These are phyloP conservation scores for Xenops minutus DNA, from an alignment of 2,797 vertebrate species.

Conservation along the genomic window DNA sequence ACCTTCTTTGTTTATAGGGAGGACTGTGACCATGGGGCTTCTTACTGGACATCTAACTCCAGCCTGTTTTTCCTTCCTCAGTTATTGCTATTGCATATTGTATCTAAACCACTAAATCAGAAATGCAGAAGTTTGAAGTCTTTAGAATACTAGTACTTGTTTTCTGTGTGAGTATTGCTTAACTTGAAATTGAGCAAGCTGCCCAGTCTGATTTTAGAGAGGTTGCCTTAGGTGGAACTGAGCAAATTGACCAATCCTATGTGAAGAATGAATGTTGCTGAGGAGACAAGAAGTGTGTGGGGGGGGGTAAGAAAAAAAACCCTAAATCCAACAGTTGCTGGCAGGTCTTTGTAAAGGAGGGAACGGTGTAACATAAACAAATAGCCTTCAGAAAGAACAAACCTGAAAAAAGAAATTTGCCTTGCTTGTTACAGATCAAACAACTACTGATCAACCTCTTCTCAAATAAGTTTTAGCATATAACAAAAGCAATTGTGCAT, in stretches of 20 bases:
- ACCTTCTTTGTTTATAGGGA: neutral
- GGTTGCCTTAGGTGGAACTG: neutral
- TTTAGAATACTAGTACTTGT: neutral
- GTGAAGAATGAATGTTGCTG: neutral
- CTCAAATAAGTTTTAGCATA: neutral
- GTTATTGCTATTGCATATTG: neutral
- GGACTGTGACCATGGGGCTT: neutral
- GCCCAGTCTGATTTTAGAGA: neutral
- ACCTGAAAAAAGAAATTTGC: neutral
- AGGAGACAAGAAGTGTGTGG: neutral
- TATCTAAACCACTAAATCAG: neutral
- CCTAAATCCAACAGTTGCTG: neutral
- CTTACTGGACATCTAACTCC: neutral
- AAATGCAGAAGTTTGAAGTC: neutral
- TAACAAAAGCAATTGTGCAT: neutral
- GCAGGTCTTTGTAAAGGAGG: neutral
- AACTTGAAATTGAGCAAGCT: neutral
- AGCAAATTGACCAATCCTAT: constrained; percentile 4
- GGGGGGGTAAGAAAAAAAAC: neutral
- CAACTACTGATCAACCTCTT: neutral
- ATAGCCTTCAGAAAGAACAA: neutral
- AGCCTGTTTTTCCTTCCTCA: neutral
- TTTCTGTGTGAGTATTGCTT: neutral
- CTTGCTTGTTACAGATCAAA: neutral
- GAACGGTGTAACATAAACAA: neutral